A percentile compares a stretch with the other conserved stretches of the same genome.
phyloP scores from a whole-genome alignment of 2,113 vertebrate species.

The Brachirus orientalis region DNA sequence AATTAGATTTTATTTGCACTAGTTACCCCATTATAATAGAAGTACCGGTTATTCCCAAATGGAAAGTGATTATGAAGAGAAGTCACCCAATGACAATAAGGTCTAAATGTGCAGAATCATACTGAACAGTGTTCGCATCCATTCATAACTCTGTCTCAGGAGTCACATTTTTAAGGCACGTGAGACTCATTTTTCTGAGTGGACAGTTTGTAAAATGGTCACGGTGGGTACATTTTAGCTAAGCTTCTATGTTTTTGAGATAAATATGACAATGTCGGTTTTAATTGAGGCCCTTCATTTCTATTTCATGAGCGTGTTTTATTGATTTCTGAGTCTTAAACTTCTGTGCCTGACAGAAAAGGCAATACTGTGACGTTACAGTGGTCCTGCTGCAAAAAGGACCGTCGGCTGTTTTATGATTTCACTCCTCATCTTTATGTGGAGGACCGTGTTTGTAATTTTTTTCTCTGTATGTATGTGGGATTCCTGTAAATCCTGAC shows the following conservation, averaged over 20 bases:
- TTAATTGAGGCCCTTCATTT: neutral
- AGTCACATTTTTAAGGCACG: too few species aligned
- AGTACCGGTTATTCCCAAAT: too few species aligned
- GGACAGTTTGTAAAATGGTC: constrained; percentile 4
- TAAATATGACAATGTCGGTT: constrained; percentile 13
- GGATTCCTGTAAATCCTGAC: constrained; percentile 11
- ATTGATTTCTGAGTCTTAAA: constrained; percentile 36
- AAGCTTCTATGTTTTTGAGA: constrained; percentile 3
- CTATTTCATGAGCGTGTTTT: neutral
- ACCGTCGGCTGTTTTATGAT: neutral
- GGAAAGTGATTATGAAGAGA: too few species aligned
- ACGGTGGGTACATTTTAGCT: neutral
- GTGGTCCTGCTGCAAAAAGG: neutral
- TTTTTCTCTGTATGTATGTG: neutral
- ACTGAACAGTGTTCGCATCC: neutral
- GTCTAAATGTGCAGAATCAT: neutral
- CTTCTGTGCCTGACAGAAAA: constrained; percentile 18
- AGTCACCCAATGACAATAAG: neutral
- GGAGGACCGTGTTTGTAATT: neutral
- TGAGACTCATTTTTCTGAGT: constrained; percentile 14
- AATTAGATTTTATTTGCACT: constrained; percentile 2
- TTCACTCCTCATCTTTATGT: constrained; percentile 5
- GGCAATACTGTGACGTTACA: neutral
- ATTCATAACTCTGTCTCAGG: neutral
- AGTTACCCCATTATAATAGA: neutral